Evolutionary conservation across 1,140 invertebrate species (phyloP).

Genomic region (Drosophila tristis): DNA sequence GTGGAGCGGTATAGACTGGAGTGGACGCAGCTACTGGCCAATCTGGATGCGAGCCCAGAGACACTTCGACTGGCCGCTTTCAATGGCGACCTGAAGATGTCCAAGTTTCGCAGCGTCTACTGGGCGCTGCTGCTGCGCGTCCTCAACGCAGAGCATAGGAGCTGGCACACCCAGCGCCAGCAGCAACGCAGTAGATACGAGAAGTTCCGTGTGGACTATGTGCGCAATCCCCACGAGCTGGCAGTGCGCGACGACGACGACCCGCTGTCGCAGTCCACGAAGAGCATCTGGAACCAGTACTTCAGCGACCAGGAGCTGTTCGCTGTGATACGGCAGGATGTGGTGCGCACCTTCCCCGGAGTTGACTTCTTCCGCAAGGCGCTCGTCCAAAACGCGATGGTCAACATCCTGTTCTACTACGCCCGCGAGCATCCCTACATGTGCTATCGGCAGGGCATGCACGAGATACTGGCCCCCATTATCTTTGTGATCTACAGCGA

Average conservation of each 20-base stretch:
- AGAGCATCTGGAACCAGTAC: slow-evolving; percentile 93
- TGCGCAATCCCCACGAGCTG: slow-evolving; percentile 76
- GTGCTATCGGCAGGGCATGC: slow-evolving; percentile 94
- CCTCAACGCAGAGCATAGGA: slow-evolving; percentile 72
- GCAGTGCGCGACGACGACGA: slow-evolving; percentile 66
- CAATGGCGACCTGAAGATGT: slow-evolving; percentile 84
- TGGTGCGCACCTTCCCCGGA: slow-evolving; percentile 91
- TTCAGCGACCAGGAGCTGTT: slow-evolving; percentile 92
- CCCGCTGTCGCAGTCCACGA: slow-evolving; percentile 74
- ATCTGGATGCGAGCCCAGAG: slow-evolving; percentile 69
- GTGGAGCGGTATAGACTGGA: slow-evolving; percentile 81
- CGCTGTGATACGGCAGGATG: slow-evolving; percentile 91
- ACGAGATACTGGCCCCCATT: slow-evolving; percentile 91
- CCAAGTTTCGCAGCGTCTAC: slow-evolving; percentile 84
- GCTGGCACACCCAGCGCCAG: slow-evolving; percentile 74
- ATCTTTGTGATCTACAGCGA: slow-evolving; percentile 91
- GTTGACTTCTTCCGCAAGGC: slow-evolving; percentile 90
- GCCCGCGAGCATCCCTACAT: slow-evolving; percentile 89
- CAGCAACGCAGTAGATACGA: slow-evolving; percentile 77
- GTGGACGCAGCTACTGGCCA: slow-evolving; percentile 74
- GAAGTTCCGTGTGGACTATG: slow-evolving; percentile 76
- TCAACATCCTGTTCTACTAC: slow-evolving; percentile 87
- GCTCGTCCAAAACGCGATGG: slow-evolving; percentile 89
- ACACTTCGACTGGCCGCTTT: slow-evolving; percentile 75
- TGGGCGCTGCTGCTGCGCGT: slow-evolving; percentile 84